Base-by-base conservation (phyloP, 2,113 vertebrate genomes). In the Psilopogon haemacephalus region DNA sequence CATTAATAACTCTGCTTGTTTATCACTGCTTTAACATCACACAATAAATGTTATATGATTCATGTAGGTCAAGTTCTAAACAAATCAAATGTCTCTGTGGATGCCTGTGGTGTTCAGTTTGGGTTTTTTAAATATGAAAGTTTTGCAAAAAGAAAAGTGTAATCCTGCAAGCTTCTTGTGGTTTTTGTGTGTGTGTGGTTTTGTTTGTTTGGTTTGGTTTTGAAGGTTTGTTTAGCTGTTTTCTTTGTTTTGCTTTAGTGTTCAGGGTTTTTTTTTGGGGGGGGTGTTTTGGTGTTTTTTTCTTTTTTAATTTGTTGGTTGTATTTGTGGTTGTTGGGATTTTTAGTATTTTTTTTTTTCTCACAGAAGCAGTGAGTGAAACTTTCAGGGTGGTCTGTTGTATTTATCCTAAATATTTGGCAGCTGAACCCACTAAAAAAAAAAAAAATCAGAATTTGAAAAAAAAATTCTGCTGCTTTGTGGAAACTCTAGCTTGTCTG, bases 341-440 rank as follows among this genome's bases (percentile, higher is more conserved):
- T n/a, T 40, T 65, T 52, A 58, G 30, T 42, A 26, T 27, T 50
- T 60, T 52, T 58, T 54, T 77, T 42, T 15, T 3, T 26, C 33
- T 60, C 28, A 54, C 6, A 54, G 11, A 7, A 54, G 14, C 23
- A 58, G 4, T 50, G 6, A 82, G 2, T 84, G 60, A 33, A 75
- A 56, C 19, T 26, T 65, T 11, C 6, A 55, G 20, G 20, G 4
- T 0, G 0, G 21, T 59, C 21, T 77, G 12, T 56, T 62, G 27
- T 65, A 48, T 70, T 82, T 75, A 14, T 82, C 90, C 44, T 80
- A 19, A 73, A 38, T 72, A 38, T 9, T 65, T 67, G 44, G 28
- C 30, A 50, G 0, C 15, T 55, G 40, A 90, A 80, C 10, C 9
- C 27, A 18, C 4, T 76, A 30, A 58, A 63, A 52, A 42, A 15